These are phyloP conservation scores for Lasioglossum oenotherae DNA, from an alignment of 2,888 invertebrate species.

Conservation along the genomic window DNA sequence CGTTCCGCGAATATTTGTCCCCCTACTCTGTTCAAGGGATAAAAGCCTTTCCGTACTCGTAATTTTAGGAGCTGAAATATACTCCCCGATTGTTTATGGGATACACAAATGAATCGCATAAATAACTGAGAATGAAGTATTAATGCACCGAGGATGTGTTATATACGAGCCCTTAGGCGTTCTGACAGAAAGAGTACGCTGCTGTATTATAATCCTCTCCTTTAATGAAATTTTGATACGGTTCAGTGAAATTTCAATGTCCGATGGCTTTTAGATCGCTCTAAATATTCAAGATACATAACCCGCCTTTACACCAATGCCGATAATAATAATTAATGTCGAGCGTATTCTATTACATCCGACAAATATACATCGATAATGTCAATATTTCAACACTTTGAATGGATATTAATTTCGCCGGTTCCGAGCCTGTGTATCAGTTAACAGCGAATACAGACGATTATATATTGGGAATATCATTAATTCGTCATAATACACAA, in stretches of 20 bases:
- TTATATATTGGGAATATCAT: background rate
- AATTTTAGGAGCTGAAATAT: background rate
- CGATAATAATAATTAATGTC: background rate
- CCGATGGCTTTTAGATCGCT: background rate
- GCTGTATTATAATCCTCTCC: background rate
- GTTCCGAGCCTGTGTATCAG: background rate
- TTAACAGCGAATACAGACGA: background rate
- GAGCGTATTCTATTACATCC: slow-evolving; percentile 4
- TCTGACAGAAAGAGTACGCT: background rate
- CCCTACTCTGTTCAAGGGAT: background rate
- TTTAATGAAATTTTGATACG: background rate
- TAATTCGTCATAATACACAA: background rate
- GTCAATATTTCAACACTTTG: slow-evolving; percentile 1
- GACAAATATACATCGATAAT: slow-evolving; percentile 4
- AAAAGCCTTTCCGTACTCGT: background rate
- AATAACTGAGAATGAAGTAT: background rate
- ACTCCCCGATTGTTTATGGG: background rate
- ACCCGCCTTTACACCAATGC: background rate
- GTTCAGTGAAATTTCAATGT: background rate
- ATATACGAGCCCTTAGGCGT: background rate
- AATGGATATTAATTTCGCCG: slow-evolving; percentile 4
- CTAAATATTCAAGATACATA: background rate
- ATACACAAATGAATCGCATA: background rate
- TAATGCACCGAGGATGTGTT: background rate
- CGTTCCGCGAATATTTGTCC: background rate